Evolutionary conservation across 53 echinoderm and acorn worm species (phyloP), one percentile per base, ranked within the genome.

Genomic region (Echinometra lucunter): DNA sequence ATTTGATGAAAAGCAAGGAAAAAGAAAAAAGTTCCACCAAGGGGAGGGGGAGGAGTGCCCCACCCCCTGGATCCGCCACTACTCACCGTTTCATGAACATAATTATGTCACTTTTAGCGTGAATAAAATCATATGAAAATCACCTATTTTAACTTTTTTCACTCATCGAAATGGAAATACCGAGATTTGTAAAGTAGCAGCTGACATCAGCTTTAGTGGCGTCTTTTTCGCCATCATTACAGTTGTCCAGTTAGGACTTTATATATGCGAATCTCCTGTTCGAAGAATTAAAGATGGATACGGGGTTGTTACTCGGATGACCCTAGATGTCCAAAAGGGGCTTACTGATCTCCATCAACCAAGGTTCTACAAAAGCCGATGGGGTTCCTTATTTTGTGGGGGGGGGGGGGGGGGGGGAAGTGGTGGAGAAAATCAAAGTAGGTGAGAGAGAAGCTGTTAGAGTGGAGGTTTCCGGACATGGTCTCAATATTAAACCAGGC

Each of bases 161-260:
- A 96, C 97, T 91, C 96, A 37, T 95, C 44, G 96, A 97, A 27
- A 95, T 97, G 44, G 88, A 96, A 2, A 96, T 97, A 32, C 80
- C 95, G 27, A 93, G 94, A 11, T 88, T 91, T 58, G 96, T 96
- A 44, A 96, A 94, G 56, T 97, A 12, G 94, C 45, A 63, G 97
- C 96, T 0, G 98, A 98, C 82, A 95, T 98, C 69, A 95, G 91
- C 27, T 98, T 97, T 95, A 96, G 98, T 11, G 98, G 98, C 17
- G 97, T 96, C 69, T 98, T 98, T 95, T 98, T 97, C 81, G 97
- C 95, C 80, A 90, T 97, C 88, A 85, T 96, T 47, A 60, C 95
- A 55, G 96, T 95, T 6, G 53, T 94, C 23, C 75, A 58, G 2
- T 78, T 98, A 55, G 96, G 95, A 6, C 69, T 98, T 21, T 95